These are phyloP conservation scores for Aphelinus atriplicis DNA, from an alignment of 1,140 invertebrate species.

Conservation along the genomic window DNA sequence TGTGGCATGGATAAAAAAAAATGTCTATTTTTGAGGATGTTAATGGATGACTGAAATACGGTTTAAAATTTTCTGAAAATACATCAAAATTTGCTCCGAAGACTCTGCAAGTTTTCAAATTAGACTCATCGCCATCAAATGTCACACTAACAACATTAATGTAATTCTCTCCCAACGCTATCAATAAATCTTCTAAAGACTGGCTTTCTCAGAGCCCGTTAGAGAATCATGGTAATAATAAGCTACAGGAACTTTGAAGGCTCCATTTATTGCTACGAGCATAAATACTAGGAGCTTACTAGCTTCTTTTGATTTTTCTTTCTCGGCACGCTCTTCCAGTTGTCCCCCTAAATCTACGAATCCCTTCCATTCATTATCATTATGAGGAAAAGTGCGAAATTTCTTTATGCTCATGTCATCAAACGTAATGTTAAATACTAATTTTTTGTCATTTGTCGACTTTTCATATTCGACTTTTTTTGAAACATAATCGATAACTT, in stretches of 20 bases:
- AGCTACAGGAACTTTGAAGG: neutral
- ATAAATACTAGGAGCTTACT: constrained; percentile 17
- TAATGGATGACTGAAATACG: constrained; percentile 37
- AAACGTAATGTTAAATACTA: constrained; percentile 33
- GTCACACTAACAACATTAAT: constrained; percentile 34
- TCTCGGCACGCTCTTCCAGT: neutral
- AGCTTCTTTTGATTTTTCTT: constrained; percentile 1
- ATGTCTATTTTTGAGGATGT: constrained; percentile 30
- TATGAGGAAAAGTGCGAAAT: constrained; percentile 10
- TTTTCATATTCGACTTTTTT: constrained; percentile 13
- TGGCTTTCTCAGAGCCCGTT: constrained; percentile 28
- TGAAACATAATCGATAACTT: constrained; percentile 21
- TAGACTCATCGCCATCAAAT: constrained; percentile 32
- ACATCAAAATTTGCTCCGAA: constrained; percentile 38
- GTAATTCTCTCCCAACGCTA: constrained; percentile 22
- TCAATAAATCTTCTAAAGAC: constrained; percentile 37
- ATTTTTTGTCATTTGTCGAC: constrained; percentile 15
- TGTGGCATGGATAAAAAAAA: constrained; percentile 39
- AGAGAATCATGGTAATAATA: constrained; percentile 34
- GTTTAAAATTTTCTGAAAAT: constrained; percentile 33
- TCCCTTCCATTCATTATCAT: constrained; percentile 32
- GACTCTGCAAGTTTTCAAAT: constrained; percentile 22
- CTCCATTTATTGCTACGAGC: constrained; percentile 18
- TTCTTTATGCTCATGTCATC: constrained; percentile 35
- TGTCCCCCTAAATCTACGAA: constrained; percentile 32